Base-by-base conservation (phyloP, 2,888 invertebrate species). In the Diarsia brunnea region DNA sequence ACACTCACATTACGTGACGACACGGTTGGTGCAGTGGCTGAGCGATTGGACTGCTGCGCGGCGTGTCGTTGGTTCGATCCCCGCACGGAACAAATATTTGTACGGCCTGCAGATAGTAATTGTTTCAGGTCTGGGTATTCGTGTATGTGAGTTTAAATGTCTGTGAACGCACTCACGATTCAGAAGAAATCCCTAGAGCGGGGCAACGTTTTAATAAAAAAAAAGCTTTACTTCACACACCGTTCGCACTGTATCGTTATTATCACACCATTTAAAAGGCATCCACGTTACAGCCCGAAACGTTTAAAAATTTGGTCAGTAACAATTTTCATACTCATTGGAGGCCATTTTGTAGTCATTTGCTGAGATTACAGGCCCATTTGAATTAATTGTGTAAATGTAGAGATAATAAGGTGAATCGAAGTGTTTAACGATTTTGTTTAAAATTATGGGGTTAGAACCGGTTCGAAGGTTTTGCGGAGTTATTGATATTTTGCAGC, bases 381-480 rank as follows among this genome's bases (percentile, higher is more conserved):
- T 85, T 27, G 1, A 80, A 76, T 82, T 87, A 82, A 86, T 75
- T 85, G 64, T 49, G n/a, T 27, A 67, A 31, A 63, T 75, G 74
- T 85, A 31, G 47, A 78, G 24, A 78, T 79, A 85, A 87, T 87
- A 75, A 79, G 47, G 55, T 51, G 61, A 77, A 84, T 73, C 73
- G 58, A 8, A 73, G 53, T 53, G 61, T 55, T 71, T 51, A 74
- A 69, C 49, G 68, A 72, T 67, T 76, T 76, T 51, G 69, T 58
- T 69, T 66, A 24, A 81, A 77, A 80, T 74, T 74, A 65, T 2
- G 11, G 12, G n/a, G 31, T 24, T 19, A 16, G 10, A n/a, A 19
- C 10, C 16, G n/a, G 16, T 2, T 51, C 5, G n/a, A 16, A 4
- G 4, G 14, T 24, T 43, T 24, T 45, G 45, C 16, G 4, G 21